Conservation (phyloP, 2,888 invertebrate genomes). For the Coelogynopora nodosa region DNA sequence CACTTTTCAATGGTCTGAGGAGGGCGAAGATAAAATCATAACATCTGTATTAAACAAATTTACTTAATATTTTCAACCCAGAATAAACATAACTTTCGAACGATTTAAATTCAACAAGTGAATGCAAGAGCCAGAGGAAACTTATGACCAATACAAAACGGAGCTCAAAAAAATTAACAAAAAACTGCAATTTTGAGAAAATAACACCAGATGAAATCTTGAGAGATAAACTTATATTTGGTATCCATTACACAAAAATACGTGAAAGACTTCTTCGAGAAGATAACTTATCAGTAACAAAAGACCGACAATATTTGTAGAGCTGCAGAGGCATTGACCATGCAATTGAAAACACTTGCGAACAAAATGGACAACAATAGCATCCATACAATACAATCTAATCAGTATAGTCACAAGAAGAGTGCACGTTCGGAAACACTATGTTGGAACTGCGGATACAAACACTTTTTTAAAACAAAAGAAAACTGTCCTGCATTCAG, state of each 20-base stretch:
- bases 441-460: not conserved
- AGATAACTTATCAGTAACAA: not conserved
- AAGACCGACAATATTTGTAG: not conserved
- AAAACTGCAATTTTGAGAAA: not conserved
- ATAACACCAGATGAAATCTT: not conserved
- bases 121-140: not conserved
- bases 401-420: not conserved
- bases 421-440: too few species aligned
- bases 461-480: not conserved
- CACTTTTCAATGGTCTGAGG: not conserved
- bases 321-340: not conserved
- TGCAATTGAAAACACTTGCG: not conserved
- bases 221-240: not conserved
- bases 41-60: not conserved
- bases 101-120: not conserved
- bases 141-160: not conserved
- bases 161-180: not conserved
- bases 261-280: not conserved
- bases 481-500: not conserved
- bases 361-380: not conserved
- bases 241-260: not conserved
- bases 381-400: not conserved
- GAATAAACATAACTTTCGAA: not conserved
- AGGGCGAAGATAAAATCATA: not conserved
- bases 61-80: not conserved